Evolutionary conservation across 2,113 vertebrate species (phyloP).

Genomic region (Thalassoma bifasciatum): DNA sequence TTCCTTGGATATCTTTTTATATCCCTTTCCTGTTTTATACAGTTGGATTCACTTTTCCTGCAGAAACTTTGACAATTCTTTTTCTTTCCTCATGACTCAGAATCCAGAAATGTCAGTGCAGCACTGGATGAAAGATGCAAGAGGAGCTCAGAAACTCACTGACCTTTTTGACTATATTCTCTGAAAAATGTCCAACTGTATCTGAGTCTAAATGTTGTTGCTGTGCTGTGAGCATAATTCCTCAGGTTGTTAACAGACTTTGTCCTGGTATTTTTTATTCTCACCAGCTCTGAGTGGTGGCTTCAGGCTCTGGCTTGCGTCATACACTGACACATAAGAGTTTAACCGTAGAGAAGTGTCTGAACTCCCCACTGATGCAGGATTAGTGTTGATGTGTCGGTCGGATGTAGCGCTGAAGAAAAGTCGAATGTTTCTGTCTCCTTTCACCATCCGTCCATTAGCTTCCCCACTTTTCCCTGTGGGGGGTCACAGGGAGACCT

Average conservation of each 20-base stretch:
- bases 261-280: background rate
- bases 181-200: too few relatives aligned
- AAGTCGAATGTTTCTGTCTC: background rate
- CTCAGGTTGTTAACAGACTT: background rate
- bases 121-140: too few relatives aligned
- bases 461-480: background rate
- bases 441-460: too few relatives aligned
- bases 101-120: too few relatives aligned
- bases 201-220: background rate
- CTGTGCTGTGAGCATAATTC: background rate
- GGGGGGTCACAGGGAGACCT: too few relatives aligned
- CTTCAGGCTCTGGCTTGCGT: constrained; percentile 1
- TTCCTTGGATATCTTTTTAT: too few relatives aligned
- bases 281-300: background rate
- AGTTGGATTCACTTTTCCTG: too few relatives aligned
- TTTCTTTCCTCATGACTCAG: too few relatives aligned
- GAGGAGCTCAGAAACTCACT: too few relatives aligned
- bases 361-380: background rate
- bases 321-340: background rate
- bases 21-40: too few relatives aligned
- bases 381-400: background rate
- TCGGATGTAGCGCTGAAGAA: background rate
- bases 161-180: too few relatives aligned
- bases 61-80: too few relatives aligned
- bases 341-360: background rate